Evolutionary conservation across 2,113 vertebrate genomes (phyloP).

Genomic region (Carettochelys insculpta): DNA sequence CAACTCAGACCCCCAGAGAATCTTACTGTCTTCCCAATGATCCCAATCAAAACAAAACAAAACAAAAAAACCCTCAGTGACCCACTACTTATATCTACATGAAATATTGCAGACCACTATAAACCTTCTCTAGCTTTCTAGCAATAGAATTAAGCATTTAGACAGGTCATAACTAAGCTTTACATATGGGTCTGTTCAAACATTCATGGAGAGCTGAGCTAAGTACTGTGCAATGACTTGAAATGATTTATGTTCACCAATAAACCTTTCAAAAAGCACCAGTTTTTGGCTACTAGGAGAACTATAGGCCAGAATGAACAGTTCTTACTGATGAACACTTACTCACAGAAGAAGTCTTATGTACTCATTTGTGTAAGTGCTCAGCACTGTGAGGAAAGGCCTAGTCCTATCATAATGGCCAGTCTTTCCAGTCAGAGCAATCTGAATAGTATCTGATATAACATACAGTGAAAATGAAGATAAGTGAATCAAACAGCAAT

Average conservation of each 20-base stretch:
- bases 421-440: slow-evolving; percentile 14
- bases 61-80: background rate
- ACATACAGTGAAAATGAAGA: background rate
- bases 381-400: background rate
- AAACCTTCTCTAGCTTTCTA: slow-evolving; percentile 29
- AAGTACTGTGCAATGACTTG: slow-evolving; percentile 41
- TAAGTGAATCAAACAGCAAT: slow-evolving; percentile 19
- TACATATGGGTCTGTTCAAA: background rate
- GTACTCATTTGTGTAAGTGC: background rate
- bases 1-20: background rate
- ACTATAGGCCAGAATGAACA: background rate
- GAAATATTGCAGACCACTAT: background rate
- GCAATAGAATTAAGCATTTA: slow-evolving; percentile 21
- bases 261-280: background rate
- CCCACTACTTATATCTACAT: background rate
- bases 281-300: slow-evolving; percentile 20
- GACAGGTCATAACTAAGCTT: background rate
- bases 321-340: background rate
- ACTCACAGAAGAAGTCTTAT: background rate
- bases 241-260: slow-evolving; percentile 50
- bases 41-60: background rate
- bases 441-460: slow-evolving; percentile 22
- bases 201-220: background rate
- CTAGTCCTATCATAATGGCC: background rate
- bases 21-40: slow-evolving; percentile 17